A percentile compares a stretch with the other conserved stretches of the same genome.
Evolutionary conservation across 2,888 invertebrate species (phyloP).

Genomic region (Dryobotodes eremita): DNA sequence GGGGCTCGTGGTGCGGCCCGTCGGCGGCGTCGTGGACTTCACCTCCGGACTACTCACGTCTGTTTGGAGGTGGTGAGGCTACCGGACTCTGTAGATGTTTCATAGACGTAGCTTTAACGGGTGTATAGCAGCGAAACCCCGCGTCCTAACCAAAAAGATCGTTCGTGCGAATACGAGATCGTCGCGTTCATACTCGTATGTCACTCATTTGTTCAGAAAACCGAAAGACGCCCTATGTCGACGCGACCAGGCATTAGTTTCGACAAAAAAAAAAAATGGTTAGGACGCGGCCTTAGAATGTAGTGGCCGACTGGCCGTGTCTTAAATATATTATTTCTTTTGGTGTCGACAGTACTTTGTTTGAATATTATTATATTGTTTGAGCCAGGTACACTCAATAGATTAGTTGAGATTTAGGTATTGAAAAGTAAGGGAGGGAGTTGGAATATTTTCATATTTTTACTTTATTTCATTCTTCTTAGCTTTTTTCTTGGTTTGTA

Average conservation of each 20-base stretch:
- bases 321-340: neutral
- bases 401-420: slow-evolving; percentile 22
- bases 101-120: slow-evolving; percentile 10
- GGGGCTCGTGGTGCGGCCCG: slow-evolving; percentile 82
- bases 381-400: neutral
- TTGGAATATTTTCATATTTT: neutral
- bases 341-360: neutral
- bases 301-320: neutral
- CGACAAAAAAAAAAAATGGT: neutral
- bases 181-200: too few species aligned
- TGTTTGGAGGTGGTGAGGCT: slow-evolving; percentile 81
- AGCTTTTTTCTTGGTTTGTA: neutral
- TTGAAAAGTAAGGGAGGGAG: neutral
- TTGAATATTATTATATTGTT: neutral
- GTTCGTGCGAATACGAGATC: neutral
- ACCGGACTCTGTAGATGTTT: slow-evolving; percentile 55
- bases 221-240: neutral
- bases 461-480: neutral
- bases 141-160: slow-evolving; percentile 7
- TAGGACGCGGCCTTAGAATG: neutral
- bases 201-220: neutral
- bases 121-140: neutral
- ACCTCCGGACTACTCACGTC: slow-evolving; percentile 81
- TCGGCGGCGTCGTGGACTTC: slow-evolving; percentile 84
- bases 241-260: neutral